Base-by-base conservation (phyloP, 2,113 vertebrate genomes). In the Caranx melampygus region DNA sequence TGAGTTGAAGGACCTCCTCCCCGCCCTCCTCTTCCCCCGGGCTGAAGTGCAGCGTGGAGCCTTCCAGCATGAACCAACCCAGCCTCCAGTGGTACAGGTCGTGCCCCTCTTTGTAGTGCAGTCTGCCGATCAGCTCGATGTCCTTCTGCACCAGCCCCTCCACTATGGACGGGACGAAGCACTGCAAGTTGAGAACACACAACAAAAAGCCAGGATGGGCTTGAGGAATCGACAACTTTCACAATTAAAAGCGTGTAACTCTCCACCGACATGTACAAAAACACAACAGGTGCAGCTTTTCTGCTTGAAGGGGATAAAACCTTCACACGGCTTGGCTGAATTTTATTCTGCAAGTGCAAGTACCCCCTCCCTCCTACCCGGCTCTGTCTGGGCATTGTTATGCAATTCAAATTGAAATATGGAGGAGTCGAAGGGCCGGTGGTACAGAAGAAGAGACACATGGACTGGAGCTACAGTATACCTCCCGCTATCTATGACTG, bases 91-190 rank as follows among this genome's bases (percentile, higher is more conserved):
- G 94, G 88, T 97, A 96, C 65, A 99, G 95, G 75, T 94, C 96
- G 0, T 97, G 97, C 78, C 97, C 96, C 54, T 98, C 97, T 88
- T 98, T 99, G 94, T 97, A 99, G 92, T 94, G 94, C 58, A 99
- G 95, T 55, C 95, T 95, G 75, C 98, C 98, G 73, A 99, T 95
- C 82, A 99, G 92, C 79, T 97, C 95, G 84, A 94, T 95, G 81
- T 97, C 94, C 79, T 91, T 92, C 88, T 92, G 95, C 91, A 95
- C 89, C 84, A 97, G 82, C 37, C 91, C 91, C 91, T 96, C 96
- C 12, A 95, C 95, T 82, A 94, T 90, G 10, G 91, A 33, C 3
- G 97, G 95, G 78, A 97, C 82, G 92, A 98, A 97, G 93, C 96
- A 96, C 98, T 99, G 95, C 47, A 18, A 51, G 33, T 70, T 6